Percentiles rank a stretch among this genome's conserved stretches.
Conservation (phyloP, 2,113 vertebrate species). For the Echinops telfairi region DNA sequence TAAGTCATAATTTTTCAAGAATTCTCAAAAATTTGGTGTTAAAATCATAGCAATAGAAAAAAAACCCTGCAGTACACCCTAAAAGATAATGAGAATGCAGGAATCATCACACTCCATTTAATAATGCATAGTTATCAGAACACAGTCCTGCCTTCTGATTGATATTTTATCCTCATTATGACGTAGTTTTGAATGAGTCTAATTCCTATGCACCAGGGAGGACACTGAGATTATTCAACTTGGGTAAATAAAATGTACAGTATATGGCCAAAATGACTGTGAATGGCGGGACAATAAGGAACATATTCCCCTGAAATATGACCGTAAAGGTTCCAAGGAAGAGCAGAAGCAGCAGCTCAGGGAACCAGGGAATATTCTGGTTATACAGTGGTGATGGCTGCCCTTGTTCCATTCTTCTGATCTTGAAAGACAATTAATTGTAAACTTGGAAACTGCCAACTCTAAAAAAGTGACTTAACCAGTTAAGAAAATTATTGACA, state of each 20-base stretch:
- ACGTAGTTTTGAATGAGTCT: conserved; percentile 27
- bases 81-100: conserved; percentile 55
- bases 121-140: conserved; percentile 54
- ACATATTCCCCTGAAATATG: conserved; percentile 34
- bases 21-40: conserved; percentile 29
- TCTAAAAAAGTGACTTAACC: not conserved
- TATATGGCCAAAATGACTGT: not conserved
- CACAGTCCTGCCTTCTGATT: conserved; percentile 27
- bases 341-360: not conserved
- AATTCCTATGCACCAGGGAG: not conserved
- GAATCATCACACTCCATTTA: conserved; percentile 33
- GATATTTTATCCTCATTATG: not conserved
- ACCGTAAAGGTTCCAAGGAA: not conserved
- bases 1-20: conserved; percentile 48
- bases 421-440: conserved; percentile 50
- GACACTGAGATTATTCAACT: conserved; percentile 11
- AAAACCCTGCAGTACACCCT: not conserved
- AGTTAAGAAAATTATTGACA: too few relatives aligned
- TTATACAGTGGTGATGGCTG: not conserved
- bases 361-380: not conserved
- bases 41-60: conserved; percentile 34
- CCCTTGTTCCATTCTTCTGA: not conserved
- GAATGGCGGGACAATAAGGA: not conserved
- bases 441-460: conserved; percentile 3
- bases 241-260: conserved; percentile 3